Percentiles rank a stretch among this genome's conserved stretches.
Evolutionary conservation across 2,113 vertebrate species (phyloP).

Genomic region (Hippolais icterina): DNA sequence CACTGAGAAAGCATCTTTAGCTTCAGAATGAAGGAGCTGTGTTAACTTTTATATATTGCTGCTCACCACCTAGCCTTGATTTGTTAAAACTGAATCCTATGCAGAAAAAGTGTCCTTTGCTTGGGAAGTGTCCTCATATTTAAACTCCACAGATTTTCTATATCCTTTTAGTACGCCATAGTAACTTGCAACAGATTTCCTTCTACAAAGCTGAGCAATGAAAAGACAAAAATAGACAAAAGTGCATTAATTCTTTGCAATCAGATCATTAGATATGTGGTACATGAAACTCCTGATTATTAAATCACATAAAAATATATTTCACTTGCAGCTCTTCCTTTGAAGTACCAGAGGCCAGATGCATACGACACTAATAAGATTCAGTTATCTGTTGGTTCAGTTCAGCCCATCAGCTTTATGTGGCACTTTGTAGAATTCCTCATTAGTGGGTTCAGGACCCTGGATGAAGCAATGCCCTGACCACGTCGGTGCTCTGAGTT

Average conservation of each 20-base stretch:
- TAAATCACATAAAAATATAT: background rate
- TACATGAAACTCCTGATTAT: background rate
- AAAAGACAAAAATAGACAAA: background rate
- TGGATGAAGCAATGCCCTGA: background rate
- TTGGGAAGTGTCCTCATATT: background rate
- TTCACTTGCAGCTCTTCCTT: background rate
- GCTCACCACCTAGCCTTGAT: no score
- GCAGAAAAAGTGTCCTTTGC: background rate
- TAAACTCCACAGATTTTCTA: background rate
- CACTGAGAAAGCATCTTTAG: background rate
- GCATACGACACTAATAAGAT: background rate
- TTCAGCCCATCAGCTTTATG: background rate
- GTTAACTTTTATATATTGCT: background rate
- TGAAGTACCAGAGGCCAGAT: background rate
- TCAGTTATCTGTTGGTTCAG: background rate
- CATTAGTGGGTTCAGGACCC: background rate
- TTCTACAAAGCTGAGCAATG: background rate
- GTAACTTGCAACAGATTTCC: background rate
- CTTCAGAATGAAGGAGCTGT: background rate
- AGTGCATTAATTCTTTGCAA: background rate
- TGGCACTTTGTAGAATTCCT: background rate
- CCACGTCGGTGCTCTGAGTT: background rate
- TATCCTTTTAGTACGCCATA: background rate
- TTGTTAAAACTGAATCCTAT: background rate
- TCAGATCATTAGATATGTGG: background rate